Base-by-base conservation (phyloP, 2,888 invertebrate genomes). In the Drosophila subsilvestris region DNA sequence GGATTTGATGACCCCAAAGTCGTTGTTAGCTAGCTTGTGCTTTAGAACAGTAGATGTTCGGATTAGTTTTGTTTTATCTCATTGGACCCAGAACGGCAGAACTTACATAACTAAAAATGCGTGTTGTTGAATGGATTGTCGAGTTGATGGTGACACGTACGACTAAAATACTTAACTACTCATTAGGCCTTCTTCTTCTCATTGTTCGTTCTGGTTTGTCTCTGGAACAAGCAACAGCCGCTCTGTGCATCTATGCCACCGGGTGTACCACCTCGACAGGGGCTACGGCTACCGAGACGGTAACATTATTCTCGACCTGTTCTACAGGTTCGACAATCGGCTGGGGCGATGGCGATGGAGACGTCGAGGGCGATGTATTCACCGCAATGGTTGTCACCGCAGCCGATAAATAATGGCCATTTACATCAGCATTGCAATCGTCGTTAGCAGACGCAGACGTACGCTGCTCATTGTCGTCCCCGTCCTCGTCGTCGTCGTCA, bases 271-370 rank as follows among this genome's bases (percentile, higher is more conserved):
- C 65, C 25, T 73, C 59, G 59, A 78, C 66, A 44, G 85, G 27
- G 42, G 76, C 56, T 6, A 25, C 25, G 25, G 25, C 25, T 45
- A 87, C 88, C 22, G 86, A 70, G 61, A 78, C 88, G 66, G 83
- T 70, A 86, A 88, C 85, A 75, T 74, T 84, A 78, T 84, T 84
- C 80, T 89, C 88, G 82, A 89, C 90, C 83, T 90, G 90, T 79
- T 89, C 87, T 81, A 83, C 90, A 84, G 89, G 90, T 90, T 90
- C 79, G 74, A 66, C 63, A 32, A 61, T 72, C 51, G 69, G 61
- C 55, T 73, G 69, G 63, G 58, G 75, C 55, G 61, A 22, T 42
- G 73, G 51, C 5, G 63, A 45, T 27, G 68, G 53, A 12, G 69
- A 44, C 48, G 51, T 72, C 18, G 74, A 55, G 57, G 61, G 78